Evolutionary conservation across 2,797 vertebrate genomes (phyloP).

Genomic region (Benthosema pterotum): DNA sequence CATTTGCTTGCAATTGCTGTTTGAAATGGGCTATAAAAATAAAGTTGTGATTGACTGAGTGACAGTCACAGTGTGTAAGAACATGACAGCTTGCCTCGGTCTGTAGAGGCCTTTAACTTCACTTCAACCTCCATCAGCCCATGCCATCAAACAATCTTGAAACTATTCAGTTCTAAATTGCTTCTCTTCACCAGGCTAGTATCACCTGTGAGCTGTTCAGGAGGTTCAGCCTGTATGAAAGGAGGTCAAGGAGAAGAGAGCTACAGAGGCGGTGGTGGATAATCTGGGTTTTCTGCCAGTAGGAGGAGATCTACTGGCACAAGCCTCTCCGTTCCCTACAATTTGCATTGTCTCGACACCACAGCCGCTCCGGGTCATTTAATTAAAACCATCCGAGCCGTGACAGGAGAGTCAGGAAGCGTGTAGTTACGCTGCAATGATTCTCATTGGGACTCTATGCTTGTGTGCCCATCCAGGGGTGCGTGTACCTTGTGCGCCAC

Average conservation of each 20-base stretch:
- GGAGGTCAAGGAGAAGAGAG: conserved; percentile 45
- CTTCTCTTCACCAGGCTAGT: conserved; percentile 35
- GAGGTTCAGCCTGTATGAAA: conserved; percentile 2
- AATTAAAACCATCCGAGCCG: conserved; percentile 42
- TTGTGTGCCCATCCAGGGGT: not conserved
- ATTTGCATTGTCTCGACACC: conserved; percentile 39
- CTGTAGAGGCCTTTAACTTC: too few species aligned
- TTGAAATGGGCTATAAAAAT: too few species aligned
- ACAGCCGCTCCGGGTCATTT: conserved; percentile 34
- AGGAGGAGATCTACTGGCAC: not conserved
- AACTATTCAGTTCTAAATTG: conserved; percentile 52
- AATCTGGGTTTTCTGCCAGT: conserved; percentile 37
- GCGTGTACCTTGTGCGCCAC: not conserved
- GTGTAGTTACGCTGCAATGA: not conserved
- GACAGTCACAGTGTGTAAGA: too few species aligned
- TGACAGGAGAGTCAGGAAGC: conserved; percentile 19
- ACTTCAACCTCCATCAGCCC: too few species aligned
- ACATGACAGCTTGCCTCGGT: too few species aligned
- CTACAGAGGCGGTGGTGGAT: not conserved
- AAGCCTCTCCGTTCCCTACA: conserved; percentile 4
- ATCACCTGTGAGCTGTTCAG: conserved; percentile 38
- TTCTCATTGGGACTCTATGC: not conserved
- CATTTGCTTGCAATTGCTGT: too few species aligned
- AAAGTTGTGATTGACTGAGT: too few species aligned
- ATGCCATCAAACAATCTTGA: too few species aligned